phyloP scores from a whole-genome alignment of 2,797 vertebrate genomes.

The Chrysocyon brachyurus region DNA sequence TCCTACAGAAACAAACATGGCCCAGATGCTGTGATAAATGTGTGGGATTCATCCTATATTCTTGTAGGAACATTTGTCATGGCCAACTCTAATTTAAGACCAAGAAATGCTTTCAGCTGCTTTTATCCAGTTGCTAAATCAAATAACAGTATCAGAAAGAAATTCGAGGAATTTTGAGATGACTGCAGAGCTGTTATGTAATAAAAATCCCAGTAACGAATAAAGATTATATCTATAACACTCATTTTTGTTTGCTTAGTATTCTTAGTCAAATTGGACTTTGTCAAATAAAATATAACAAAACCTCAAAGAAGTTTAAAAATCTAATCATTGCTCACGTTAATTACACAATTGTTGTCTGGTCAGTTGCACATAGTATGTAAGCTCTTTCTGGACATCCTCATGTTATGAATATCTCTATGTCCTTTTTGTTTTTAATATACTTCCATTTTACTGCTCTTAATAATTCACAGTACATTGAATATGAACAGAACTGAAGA shows the following conservation, averaged over 20 bases:
- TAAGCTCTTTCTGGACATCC: neutral
- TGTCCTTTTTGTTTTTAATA: slow-evolving; percentile 32
- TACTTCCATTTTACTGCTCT: neutral
- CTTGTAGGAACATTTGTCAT: slow-evolving; percentile 68
- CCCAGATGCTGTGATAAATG: slow-evolving; percentile 60
- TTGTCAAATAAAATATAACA: slow-evolving; percentile 37
- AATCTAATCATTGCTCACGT: neutral
- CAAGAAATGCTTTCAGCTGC: slow-evolving; percentile 68
- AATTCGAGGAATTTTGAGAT: slow-evolving; percentile 57
- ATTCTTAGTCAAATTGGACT: neutral
- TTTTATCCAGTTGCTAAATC: slow-evolving; percentile 73
- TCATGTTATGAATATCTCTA: neutral
- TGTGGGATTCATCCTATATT: slow-evolving; percentile 61
- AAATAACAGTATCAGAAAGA: slow-evolving; percentile 68
- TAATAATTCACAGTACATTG: neutral
- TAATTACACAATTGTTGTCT: neutral
- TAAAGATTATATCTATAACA: neutral
- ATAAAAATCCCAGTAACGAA: slow-evolving; percentile 29
- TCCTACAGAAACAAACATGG: slow-evolving; percentile 65
- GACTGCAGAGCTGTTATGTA: slow-evolving; percentile 18
- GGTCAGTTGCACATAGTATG: neutral
- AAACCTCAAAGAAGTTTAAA: neutral
- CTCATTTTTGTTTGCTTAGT: neutral
- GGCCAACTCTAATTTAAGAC: slow-evolving; percentile 78
- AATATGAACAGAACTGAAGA: neutral